phyloP scores from a whole-genome alignment of 2,888 invertebrate species.

The Leptarthrus brevirostris region DNA sequence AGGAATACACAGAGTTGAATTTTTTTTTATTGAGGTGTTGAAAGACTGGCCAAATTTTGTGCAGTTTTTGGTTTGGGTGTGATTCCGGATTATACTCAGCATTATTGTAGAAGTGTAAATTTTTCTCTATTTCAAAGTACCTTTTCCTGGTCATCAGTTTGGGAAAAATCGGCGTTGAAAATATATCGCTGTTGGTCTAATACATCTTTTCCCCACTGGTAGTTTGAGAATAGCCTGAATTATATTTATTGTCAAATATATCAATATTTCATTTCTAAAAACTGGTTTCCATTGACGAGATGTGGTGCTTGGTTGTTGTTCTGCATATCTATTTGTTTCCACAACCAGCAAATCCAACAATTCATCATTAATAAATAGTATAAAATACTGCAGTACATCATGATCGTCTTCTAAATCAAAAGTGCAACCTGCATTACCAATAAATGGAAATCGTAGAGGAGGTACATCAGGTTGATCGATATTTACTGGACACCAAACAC shows the following conservation, averaged over 20 bases:
- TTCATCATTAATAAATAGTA: neutral
- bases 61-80: conserved; percentile 49
- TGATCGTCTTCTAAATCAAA: neutral
- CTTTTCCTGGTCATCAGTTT: conserved; percentile 7
- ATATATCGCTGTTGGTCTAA: neutral
- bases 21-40: conserved; percentile 32
- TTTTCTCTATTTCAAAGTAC: conserved; percentile 7
- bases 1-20: conserved; percentile 30
- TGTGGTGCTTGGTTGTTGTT: neutral
- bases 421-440: neutral
- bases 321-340: neutral
- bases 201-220: neutral
- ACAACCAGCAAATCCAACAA: neutral
- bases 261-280: neutral
- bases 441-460: neutral
- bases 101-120: neutral
- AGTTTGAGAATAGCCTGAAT: neutral
- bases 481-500: neutral
- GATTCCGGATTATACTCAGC: conserved; percentile 17
- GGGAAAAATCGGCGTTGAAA: conserved; percentile 16
- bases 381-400: neutral
- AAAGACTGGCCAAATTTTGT: conserved; percentile 52
- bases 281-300: neutral
- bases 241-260: neutral
- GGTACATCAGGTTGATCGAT: neutral